Base-by-base conservation (phyloP, 2,113 vertebrate genomes). In the Ictidomys tridecemlineatus region DNA sequence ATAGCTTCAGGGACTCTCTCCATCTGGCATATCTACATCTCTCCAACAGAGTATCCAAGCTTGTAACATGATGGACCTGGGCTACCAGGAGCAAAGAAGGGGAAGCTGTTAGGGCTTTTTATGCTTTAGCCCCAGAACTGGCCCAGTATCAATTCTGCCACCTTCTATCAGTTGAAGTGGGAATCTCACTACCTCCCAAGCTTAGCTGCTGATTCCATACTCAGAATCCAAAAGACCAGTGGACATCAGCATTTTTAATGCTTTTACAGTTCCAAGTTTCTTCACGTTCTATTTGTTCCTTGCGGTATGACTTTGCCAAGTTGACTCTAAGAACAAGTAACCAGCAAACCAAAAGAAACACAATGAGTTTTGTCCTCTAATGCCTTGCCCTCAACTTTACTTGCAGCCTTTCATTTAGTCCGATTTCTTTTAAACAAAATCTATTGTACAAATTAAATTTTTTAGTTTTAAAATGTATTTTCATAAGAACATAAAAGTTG, bases 401-500 rank as follows among this genome's bases (percentile, higher is more conserved):
- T 51, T 37, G 69, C 22, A 51, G 51, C 51, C 6, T 84, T 92
- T 45, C 56, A 87, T 13, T 69, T 37, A 61, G 72, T 89, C 45
- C 30, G 89, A 24, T 58, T 90, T 88, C 78, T 67, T 39, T 89
- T 42, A 12, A n/a, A 56, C 61, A 85, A 77, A 74, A 85, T 22
- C 45, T 90, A 32, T n/a, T 30, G 17, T 61, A 63, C 4, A 32
- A 95, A 74, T 77, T 88, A 76, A 65, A 8, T 53, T 80, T 91
- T 87, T 77, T 32, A 51, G 42, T 69, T 92, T 85, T 88, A 56
- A 97, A 93, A 56, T 93, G 9, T 17, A 77, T 83, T 96, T 89
- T 48, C 45, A 76, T 67, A 86, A 86, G 17, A 83, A 94, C 28
- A 87, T 67, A 48, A 72, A 95, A 48, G 8, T 89, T 95, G 2